Evolutionary conservation across 2,888 invertebrate species (phyloP), one percentile per base, ranked within the genome.

Genomic region (Protodeltote pygarga): DNA sequence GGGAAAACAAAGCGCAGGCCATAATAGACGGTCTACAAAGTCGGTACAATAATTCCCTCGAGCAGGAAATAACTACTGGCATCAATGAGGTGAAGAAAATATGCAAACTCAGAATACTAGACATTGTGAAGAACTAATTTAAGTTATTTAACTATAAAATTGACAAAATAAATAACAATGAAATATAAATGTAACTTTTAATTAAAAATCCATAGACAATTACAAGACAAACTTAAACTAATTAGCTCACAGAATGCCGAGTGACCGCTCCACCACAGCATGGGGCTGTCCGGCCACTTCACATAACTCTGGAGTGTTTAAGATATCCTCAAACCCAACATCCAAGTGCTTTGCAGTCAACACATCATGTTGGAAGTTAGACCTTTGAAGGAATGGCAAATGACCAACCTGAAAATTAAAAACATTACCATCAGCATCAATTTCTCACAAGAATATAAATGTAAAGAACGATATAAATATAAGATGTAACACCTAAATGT

Each of bases 271-370:
- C 48, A 97, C 92, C 40, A 97, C 92, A 25, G 96, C 95, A 85
- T 98, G 97, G 3, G 98, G 97, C 57, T 96, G 95, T 6, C 95
- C 95, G 75, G 95, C 93, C 34, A 94, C 89, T 91, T 97, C 97
- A 59, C 93, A 91, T 67, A 95, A 93, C 63, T 97, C 97, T 4
- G 94, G 86, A 9, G 93, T 93, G 71, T 95, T 95, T 44, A 96
- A 93, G 63, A 96, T 93, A 77, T 97, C 97, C 77, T 95, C 94
- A 67, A 97, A 96, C 5, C 95, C 95, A 71, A 97, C 94, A 66
- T 95, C 94, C 62, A 96, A 93, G 79, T 97, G 95, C 55, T 93
- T 93, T 10, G 96, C 96, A 23, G 95, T 94, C 14, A 97, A 85
- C 5, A 95, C 93, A 75, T 97, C 96, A 54, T 91, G 87, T 91